These are phyloP conservation scores for Tympanuchus pallidicinctus DNA, from an alignment of 2,113 vertebrate species.

Conservation along the genomic window DNA sequence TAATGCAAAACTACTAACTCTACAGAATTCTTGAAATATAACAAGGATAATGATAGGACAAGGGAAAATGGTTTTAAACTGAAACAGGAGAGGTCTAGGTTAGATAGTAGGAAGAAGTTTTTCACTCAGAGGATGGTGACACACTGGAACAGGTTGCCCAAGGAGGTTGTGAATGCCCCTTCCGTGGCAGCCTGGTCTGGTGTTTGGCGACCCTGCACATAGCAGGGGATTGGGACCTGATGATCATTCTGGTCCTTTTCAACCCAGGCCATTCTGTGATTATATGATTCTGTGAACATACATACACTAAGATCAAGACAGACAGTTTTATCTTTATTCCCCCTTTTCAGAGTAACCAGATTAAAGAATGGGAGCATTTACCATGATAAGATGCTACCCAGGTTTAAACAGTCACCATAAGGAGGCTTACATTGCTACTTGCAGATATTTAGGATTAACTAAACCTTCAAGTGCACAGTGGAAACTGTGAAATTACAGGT, in stretches of 20 bases:
- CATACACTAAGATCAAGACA: not conserved
- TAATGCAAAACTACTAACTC: not conserved
- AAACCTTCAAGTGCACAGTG: not conserved
- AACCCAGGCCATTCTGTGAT: no score
- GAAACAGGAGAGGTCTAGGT: no score
- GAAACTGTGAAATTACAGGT: slow-evolving; percentile 49
- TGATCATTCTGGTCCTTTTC: no score
- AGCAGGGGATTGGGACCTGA: no score
- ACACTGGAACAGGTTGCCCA: no score
- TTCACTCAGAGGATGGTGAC: no score
- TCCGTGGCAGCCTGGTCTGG: no score
- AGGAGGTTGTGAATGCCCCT: no score
- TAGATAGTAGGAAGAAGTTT: no score
- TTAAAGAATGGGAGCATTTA: not conserved
- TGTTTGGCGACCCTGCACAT: no score
- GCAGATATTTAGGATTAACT: not conserved
- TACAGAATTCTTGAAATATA: not conserved
- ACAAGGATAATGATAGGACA: not conserved
- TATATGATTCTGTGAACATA: not conserved
- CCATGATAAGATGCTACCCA: not conserved
- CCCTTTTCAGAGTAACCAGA: not conserved
- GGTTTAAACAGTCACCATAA: not conserved
- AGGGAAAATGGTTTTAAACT: no score
- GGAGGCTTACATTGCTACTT: not conserved
- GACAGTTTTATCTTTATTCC: not conserved